Conservation (phyloP, 2,113 vertebrate species). For the Lamprotornis superbus region DNA sequence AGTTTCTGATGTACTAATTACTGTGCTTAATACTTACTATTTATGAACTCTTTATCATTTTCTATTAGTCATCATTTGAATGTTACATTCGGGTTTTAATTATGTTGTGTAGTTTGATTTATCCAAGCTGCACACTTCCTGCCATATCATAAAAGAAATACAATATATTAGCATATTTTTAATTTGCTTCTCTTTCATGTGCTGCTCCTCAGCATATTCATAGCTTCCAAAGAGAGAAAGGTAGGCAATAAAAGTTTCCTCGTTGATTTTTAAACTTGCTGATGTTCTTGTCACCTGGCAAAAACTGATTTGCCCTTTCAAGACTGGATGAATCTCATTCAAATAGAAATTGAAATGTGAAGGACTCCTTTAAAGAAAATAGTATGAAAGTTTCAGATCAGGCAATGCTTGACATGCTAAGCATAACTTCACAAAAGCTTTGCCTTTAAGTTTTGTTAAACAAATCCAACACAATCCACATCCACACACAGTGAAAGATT, state of each 20-base stretch:
- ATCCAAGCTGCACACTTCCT: neutral
- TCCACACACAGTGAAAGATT: neutral
- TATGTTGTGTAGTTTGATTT: constrained; percentile 14
- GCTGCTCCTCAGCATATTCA: neutral
- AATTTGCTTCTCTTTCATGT: constrained; percentile 17
- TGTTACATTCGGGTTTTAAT: neutral
- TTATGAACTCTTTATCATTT: constrained; percentile 10
- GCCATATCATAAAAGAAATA: neutral
- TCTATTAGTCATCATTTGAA: neutral
- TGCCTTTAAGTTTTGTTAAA: neutral
- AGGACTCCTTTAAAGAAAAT: neutral
- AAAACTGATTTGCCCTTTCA: neutral
- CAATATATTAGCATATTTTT: constrained; percentile 20
- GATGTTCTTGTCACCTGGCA: neutral
- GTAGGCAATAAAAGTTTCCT: neutral
- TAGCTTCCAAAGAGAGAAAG: neutral
- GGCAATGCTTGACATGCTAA: neutral
- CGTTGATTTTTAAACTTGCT: constrained; percentile 8
- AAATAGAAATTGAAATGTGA: neutral
- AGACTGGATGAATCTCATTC: neutral
- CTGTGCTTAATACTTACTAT: neutral
- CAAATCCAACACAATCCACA: neutral
- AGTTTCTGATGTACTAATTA: constrained; percentile 9
- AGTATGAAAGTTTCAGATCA: neutral
- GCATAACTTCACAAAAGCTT: neutral